Conservation (phyloP, 1,140 invertebrate species). For the Idris sp. region DNA sequence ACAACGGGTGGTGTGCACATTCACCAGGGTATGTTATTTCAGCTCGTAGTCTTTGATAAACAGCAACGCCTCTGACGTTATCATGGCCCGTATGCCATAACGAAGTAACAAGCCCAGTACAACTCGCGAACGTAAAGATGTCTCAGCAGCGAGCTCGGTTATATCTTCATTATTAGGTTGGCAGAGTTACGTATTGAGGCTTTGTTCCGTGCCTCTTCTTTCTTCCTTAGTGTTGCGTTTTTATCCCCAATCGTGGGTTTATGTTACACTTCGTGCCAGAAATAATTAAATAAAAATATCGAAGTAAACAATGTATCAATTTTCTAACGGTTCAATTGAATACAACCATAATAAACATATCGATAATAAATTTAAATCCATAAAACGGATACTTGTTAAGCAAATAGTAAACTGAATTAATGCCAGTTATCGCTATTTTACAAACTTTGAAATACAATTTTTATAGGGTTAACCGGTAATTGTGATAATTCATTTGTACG, state of each 20-base stretch:
- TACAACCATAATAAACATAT: too few species aligned
- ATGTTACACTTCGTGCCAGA: conserved; percentile 9
- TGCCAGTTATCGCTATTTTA: too few species aligned
- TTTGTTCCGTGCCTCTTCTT: conserved; percentile 16
- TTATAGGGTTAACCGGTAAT: too few species aligned
- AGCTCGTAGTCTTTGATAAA: conserved; percentile 70
- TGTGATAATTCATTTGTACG: too few species aligned
- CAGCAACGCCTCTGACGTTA: conserved; percentile 65
- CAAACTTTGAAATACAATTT: too few species aligned
- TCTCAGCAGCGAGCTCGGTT: conserved; percentile 74
- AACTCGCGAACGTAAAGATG: conserved; percentile 75
- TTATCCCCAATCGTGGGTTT: conserved; percentile 16
- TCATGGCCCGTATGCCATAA: conserved; percentile 63
- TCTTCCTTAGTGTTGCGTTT: conserved; percentile 5
- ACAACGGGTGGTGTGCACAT: conserved; percentile 17
- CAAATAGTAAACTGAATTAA: too few species aligned
- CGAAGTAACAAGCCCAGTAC: conserved; percentile 70
- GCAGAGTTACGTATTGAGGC: conserved; percentile 72
- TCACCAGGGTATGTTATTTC: conserved; percentile 63
- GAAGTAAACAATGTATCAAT: too few species aligned
- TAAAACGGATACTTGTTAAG: too few species aligned
- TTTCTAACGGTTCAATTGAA: too few species aligned
- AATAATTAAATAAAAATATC: conserved; percentile 12
- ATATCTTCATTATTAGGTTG: conserved; percentile 77
- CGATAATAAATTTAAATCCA: too few species aligned